phyloP scores from a whole-genome alignment of 2,888 invertebrate genomes.

The Tridacna crocea region DNA sequence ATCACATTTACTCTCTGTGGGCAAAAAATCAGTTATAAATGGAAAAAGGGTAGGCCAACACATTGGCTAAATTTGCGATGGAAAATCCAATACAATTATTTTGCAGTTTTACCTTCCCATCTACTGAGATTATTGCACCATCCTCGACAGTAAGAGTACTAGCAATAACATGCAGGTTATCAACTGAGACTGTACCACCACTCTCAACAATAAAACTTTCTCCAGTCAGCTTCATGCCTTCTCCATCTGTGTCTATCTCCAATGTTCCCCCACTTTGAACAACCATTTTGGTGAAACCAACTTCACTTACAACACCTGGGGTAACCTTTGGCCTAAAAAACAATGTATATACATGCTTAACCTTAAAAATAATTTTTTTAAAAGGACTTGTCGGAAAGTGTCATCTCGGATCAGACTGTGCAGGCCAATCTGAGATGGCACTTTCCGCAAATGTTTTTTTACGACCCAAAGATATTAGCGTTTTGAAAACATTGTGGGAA shows the following conservation, averaged over 20 bases:
- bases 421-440: too few relatives aligned
- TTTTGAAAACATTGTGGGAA: too few relatives aligned
- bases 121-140: constrained; percentile 67
- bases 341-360: background rate
- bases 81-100: too few relatives aligned
- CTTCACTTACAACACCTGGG: constrained; percentile 34
- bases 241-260: constrained; percentile 62
- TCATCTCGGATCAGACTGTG: too few relatives aligned
- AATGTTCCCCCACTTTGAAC: constrained; percentile 73
- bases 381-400: too few relatives aligned
- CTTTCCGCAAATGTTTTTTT: too few relatives aligned
- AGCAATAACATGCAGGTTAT: constrained; percentile 64
- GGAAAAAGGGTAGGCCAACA: too few relatives aligned
- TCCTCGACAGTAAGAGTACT: constrained; percentile 68
- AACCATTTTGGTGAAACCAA: constrained; percentile 66
- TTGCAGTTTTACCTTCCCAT: constrained; percentile 58
- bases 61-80: too few relatives aligned
- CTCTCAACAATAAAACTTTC: constrained; percentile 68
- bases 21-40: too few relatives aligned
- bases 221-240: constrained; percentile 65
- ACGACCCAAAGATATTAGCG: too few relatives aligned
- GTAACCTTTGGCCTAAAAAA: constrained; percentile 11
- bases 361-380: background rate
- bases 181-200: constrained; percentile 68
- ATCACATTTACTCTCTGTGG: too few relatives aligned